Conservation (phyloP, 1,140 invertebrate species). For the Apis laboriosa region DNA sequence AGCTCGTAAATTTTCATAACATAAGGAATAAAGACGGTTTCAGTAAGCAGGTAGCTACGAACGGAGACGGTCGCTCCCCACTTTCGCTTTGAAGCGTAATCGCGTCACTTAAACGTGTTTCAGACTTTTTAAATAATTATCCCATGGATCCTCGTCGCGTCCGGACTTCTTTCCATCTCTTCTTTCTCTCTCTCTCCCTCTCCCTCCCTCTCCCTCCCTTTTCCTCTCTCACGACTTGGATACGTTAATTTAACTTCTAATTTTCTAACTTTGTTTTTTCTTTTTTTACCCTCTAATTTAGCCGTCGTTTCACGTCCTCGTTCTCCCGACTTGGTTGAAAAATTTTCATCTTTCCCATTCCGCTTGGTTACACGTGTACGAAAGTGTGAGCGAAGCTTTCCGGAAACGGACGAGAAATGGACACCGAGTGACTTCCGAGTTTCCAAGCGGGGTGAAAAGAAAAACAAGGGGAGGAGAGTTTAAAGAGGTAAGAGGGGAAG, state of each 20-base stretch:
- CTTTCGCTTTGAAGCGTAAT: not conserved
- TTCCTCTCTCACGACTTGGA: not conserved
- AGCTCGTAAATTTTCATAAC: slow-evolving; percentile 5
- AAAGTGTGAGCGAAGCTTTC: not conserved
- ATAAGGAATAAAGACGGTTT: not conserved
- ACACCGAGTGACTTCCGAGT: not conserved
- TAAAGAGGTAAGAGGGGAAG: not conserved
- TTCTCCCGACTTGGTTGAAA: not conserved
- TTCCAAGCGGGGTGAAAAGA: not conserved
- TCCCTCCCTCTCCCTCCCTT: too few species aligned
- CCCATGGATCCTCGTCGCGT: not conserved
- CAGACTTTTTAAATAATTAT: slow-evolving; percentile 24
- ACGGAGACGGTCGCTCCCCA: not conserved
- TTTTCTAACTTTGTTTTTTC: not conserved
- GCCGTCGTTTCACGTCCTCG: not conserved
- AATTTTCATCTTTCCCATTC: not conserved
- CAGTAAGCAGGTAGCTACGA: not conserved
- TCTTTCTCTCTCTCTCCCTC: too few species aligned
- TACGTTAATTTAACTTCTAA: not conserved
- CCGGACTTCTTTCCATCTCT: not conserved
- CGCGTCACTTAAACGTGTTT: not conserved
- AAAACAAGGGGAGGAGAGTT: not conserved
- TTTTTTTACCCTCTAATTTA: too few species aligned
- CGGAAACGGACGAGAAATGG: not conserved
- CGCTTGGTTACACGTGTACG: not conserved